Evolutionary conservation across 2,797 vertebrate species (phyloP).

Genomic region (Megaceryle alcyon): DNA sequence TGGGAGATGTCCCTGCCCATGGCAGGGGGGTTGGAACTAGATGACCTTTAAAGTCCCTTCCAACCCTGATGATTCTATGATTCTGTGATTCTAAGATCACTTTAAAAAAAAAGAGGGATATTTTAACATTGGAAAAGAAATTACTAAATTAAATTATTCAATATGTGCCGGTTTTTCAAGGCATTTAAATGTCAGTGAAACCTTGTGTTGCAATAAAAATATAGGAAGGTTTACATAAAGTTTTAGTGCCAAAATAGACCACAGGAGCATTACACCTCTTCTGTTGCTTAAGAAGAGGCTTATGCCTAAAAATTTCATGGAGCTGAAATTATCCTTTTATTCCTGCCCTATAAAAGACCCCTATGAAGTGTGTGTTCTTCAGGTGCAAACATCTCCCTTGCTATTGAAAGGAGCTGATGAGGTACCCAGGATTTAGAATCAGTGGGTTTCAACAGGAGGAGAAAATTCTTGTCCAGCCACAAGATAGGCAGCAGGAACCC

Average conservation of each 20-base stretch:
- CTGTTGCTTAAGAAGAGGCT: background rate
- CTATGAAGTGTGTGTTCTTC: background rate
- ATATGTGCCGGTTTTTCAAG: background rate
- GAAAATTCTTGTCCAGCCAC: background rate
- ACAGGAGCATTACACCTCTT: background rate
- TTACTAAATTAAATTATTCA: background rate
- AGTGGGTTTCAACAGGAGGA: background rate
- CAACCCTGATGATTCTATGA: no score
- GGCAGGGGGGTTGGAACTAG: no score
- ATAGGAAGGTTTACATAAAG: background rate
- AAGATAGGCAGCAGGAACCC: background rate
- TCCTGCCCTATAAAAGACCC: background rate
- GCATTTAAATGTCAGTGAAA: slow-evolving; percentile 8
- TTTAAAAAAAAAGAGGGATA: background rate
- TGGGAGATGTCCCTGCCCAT: no score
- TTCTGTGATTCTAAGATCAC: background rate
- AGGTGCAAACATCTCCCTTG: background rate
- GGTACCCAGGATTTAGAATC: background rate
- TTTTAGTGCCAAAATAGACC: background rate
- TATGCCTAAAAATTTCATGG: background rate
- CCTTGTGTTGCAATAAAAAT: background rate
- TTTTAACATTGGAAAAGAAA: background rate
- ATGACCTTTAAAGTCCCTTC: no score
- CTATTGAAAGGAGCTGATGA: background rate
- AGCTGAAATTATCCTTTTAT: background rate